Evolutionary conservation across 2,113 vertebrate species (phyloP).

Genomic region (Xiphias gladius): DNA sequence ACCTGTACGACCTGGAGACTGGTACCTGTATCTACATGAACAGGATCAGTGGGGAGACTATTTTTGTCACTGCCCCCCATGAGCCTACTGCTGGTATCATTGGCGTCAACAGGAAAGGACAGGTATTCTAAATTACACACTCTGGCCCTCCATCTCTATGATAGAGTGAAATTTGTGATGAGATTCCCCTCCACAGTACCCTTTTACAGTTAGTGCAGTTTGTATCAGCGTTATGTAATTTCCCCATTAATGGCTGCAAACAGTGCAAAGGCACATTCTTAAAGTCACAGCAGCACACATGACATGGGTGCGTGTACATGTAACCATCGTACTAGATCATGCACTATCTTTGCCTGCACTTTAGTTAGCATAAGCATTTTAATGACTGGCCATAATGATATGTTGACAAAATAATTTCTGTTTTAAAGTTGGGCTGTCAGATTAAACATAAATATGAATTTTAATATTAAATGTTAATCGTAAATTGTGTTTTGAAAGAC

Average conservation of each 20-base stretch:
- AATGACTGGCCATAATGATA: background rate
- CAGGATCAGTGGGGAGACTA: conserved; percentile 98
- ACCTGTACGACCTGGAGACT: conserved; percentile 97
- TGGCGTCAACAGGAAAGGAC: conserved; percentile 98
- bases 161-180: background rate
- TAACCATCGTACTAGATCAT: background rate
- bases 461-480: too few relatives aligned
- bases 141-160: background rate
- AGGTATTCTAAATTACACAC: conserved; percentile 83
- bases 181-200: too few relatives aligned
- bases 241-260: background rate
- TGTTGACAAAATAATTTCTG: too few relatives aligned
- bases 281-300: background rate
- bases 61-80: conserved; percentile 98
- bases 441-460: background rate
- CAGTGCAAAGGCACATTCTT: background rate
- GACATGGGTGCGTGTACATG: background rate
- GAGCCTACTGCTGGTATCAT: conserved; percentile 99
- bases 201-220: background rate
- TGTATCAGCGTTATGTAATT: background rate
- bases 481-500: too few relatives aligned
- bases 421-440: background rate
- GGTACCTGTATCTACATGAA: conserved; percentile 99
- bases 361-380: background rate
- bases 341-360: background rate